phyloP scores from a whole-genome alignment of 2,888 invertebrate species.

The Augiades crinisus region DNA sequence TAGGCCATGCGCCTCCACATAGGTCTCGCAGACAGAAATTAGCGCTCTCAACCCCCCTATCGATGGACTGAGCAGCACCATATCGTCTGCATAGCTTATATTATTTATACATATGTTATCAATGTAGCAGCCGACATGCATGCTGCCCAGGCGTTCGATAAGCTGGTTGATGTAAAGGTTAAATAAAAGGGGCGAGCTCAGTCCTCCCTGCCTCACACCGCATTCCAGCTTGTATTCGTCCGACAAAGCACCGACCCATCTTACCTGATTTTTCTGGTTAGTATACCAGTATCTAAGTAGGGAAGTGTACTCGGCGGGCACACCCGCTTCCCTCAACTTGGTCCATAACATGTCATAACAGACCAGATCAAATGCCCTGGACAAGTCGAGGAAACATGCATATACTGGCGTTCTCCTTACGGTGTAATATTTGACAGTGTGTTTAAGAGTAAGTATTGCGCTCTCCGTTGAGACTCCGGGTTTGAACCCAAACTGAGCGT shows the following conservation, averaged over 20 bases:
- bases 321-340: constrained; percentile 14
- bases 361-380: constrained; percentile 25
- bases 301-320: not conserved
- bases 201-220: constrained; percentile 33
- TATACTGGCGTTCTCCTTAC: constrained; percentile 19
- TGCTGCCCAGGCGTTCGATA: constrained; percentile 31
- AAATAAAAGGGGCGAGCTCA: constrained; percentile 6
- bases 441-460: constrained; percentile 25
- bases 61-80: constrained; percentile 34
- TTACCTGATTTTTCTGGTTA: constrained; percentile 28
- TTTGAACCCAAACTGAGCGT: constrained; percentile 26
- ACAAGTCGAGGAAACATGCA: too few relatives aligned
- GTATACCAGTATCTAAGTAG: constrained; percentile 25
- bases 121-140: constrained; percentile 30
- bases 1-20: constrained; percentile 2
- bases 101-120: constrained; percentile 27
- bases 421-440: constrained; percentile 26
- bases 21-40: constrained; percentile 44
- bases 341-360: constrained; percentile 25
- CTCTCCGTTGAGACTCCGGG: constrained; percentile 25
- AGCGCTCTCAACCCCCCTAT: constrained; percentile 28
- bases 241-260: constrained; percentile 27
- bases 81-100: constrained; percentile 33
- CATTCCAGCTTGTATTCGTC: constrained; percentile 30
- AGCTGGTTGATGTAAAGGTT: constrained; percentile 29